Conservation (phyloP, 2,888 invertebrate species). For the Mantis religiosa region DNA sequence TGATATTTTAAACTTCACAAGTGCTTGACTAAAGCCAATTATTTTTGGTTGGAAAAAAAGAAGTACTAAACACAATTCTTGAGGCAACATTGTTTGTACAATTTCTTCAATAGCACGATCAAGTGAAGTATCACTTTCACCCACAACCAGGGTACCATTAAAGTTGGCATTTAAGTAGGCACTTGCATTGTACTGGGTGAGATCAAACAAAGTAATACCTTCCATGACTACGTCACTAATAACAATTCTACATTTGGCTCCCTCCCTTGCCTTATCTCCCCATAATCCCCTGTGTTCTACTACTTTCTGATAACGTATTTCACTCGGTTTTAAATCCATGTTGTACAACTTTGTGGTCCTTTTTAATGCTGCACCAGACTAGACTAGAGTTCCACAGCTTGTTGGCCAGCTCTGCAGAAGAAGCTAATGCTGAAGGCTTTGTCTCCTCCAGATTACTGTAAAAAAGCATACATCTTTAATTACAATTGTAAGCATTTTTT, state of each 20-base stretch:
- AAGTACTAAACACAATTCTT: neutral
- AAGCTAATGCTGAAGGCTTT: slow-evolving; percentile 17
- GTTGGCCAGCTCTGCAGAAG: slow-evolving; percentile 7
- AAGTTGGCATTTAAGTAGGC: slow-evolving; percentile 13
- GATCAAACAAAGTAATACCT: neutral
- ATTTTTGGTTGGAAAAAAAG: neutral
- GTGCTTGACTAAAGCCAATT: neutral
- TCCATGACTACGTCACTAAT: slow-evolving; percentile 34
- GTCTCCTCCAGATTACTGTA: slow-evolving; percentile 22
- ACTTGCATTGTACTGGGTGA: neutral
- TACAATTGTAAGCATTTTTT: no score
- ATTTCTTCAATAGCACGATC: slow-evolving; percentile 38
- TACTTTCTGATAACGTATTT: slow-evolving; percentile 35
- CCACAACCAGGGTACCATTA: slow-evolving; percentile 28
- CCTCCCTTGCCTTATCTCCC: slow-evolving; percentile 42
- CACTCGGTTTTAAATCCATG: neutral
- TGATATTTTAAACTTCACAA: neutral
- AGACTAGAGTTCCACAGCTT: slow-evolving; percentile 23
- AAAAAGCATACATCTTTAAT: neutral
- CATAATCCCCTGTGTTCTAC: slow-evolving; percentile 37
- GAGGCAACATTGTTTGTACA: slow-evolving; percentile 35
- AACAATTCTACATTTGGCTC: slow-evolving; percentile 40
- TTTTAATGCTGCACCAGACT: slow-evolving; percentile 11
- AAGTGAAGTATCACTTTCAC: slow-evolving; percentile 38
- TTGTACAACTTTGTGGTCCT: neutral